Conservation (phyloP, 2,113 vertebrate genomes). For the Dasyprocta punctata region DNA sequence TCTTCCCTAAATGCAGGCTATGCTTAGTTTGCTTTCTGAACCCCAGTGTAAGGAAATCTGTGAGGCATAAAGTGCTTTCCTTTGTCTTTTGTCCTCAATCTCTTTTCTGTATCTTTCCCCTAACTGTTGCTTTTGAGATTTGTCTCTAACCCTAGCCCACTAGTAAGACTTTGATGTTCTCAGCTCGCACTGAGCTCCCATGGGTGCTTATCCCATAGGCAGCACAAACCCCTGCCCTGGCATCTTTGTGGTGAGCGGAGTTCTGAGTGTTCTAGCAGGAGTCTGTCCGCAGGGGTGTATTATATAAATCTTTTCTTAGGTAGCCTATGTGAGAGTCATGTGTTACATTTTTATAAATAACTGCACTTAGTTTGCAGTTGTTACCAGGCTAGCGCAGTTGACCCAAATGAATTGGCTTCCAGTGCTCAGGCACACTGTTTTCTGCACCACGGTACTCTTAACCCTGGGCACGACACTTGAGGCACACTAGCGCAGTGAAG, state of each 20-base stretch:
- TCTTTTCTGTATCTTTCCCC: background rate
- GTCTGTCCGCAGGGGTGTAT: background rate
- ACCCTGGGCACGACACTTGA: background rate
- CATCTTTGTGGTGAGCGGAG: background rate
- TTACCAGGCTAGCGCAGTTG: background rate
- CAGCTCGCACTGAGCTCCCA: background rate
- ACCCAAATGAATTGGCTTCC: background rate
- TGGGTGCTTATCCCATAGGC: background rate
- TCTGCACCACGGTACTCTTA: background rate
- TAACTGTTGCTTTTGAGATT: conserved; percentile 35
- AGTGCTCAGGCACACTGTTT: background rate
- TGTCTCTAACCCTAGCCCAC: background rate
- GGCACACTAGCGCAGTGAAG: background rate
- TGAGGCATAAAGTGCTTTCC: background rate
- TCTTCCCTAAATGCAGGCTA: background rate
- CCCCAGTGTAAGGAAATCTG: background rate
- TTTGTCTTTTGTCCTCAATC: conserved; percentile 27
- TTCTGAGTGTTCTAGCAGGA: background rate
- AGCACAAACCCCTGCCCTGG: background rate
- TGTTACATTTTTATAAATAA: conserved; percentile 20
- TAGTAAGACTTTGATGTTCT: background rate
- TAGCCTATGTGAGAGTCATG: background rate
- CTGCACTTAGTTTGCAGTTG: conserved; percentile 25
- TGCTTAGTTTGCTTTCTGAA: background rate
- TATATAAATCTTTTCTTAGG: background rate